Evolutionary conservation across 2,888 invertebrate genomes (phyloP).

Genomic region (Alloscopus bannaensis): DNA sequence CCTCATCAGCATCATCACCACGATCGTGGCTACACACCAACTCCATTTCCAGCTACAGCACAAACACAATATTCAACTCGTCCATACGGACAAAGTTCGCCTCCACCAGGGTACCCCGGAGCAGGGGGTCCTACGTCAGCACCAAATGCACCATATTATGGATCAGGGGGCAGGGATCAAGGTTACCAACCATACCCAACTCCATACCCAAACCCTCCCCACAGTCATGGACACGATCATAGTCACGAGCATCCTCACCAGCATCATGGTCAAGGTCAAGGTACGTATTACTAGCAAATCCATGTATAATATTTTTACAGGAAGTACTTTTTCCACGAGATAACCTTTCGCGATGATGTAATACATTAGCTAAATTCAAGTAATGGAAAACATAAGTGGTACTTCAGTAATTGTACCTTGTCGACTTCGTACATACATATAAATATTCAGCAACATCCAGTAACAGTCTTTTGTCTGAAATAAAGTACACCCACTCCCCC

Average conservation of each 20-base stretch:
- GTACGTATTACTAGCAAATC: conserved; percentile 28
- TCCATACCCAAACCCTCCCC: conserved; percentile 13
- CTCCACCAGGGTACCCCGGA: conserved; percentile 17
- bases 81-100: conserved; percentile 34
- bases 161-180: too few species aligned
- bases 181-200: too few species aligned
- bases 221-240: conserved; percentile 35
- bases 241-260: conserved; percentile 23
- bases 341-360: conserved; percentile 5
- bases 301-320: conserved; percentile 3
- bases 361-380: background rate
- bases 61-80: conserved; percentile 34
- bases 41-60: conserved; percentile 36
- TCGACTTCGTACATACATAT: too few species aligned
- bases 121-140: background rate
- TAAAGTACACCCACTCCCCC: too few species aligned
- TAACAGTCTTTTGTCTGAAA: too few species aligned
- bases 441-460: too few species aligned
- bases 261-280: conserved; percentile 40
- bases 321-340: background rate
- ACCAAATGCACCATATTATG: conserved; percentile 4
- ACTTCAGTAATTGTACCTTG: too few species aligned
- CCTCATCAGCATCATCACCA: background rate
- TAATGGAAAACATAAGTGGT: too few species aligned
- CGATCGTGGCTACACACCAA: background rate